Evolutionary conservation across 2,113 vertebrate genomes (phyloP).

Genomic region (Ploceus nigricollis): DNA sequence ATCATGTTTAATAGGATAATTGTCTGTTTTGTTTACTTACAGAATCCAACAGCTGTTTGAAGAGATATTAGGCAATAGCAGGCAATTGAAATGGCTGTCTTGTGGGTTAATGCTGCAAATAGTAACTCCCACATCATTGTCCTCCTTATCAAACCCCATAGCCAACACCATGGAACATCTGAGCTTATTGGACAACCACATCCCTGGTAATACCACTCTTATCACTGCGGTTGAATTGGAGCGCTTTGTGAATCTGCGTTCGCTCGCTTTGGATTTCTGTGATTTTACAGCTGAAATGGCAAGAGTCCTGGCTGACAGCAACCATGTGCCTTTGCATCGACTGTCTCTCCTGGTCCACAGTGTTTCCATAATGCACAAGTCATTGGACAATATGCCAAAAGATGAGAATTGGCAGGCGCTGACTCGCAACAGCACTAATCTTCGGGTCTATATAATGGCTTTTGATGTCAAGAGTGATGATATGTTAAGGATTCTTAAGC

Average conservation of each 20-base stretch:
- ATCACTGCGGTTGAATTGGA: constrained; percentile 87
- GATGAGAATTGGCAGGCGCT: constrained; percentile 95
- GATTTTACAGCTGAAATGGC: constrained; percentile 94
- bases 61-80: constrained; percentile 92
- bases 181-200: constrained; percentile 92
- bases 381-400: constrained; percentile 86
- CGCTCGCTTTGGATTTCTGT: constrained; percentile 93
- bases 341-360: constrained; percentile 94
- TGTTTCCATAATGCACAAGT: constrained; percentile 87
- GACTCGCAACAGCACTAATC: constrained; percentile 87
- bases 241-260: constrained; percentile 86
- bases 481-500: constrained; percentile 93
- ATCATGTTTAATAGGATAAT: constrained; percentile 8
- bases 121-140: constrained; percentile 89
- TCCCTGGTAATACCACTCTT: constrained; percentile 81
- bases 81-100: constrained; percentile 93
- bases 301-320: constrained; percentile 85
- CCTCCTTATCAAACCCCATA: constrained; percentile 89
- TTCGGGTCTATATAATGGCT: constrained; percentile 95
- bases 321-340: constrained; percentile 90
- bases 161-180: constrained; percentile 92
- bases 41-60: constrained; percentile 96
- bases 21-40: constrained; percentile 67
- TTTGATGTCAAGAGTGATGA: constrained; percentile 92
- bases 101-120: constrained; percentile 95